Conservation (phyloP, 1,140 invertebrate genomes). For the Cotesia chilonis region DNA sequence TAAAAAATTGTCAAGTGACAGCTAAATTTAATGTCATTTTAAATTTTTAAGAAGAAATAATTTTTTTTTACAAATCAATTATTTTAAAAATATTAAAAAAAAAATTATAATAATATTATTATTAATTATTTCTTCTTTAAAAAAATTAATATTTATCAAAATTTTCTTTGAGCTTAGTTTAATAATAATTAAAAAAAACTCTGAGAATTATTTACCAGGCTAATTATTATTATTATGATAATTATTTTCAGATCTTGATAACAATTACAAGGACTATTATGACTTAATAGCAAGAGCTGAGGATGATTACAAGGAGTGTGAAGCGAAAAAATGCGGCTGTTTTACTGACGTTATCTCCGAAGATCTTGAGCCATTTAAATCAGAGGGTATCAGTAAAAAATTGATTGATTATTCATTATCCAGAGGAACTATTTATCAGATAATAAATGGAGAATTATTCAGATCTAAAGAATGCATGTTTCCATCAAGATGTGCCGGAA, state of each 20-base stretch:
- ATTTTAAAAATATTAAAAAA: no score
- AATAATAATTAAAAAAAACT: no score
- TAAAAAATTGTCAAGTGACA: no score
- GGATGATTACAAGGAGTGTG: slow-evolving; percentile 47
- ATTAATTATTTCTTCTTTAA: neutral
- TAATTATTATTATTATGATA: no score
- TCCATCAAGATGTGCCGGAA: slow-evolving; percentile 86
- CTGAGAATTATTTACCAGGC: no score
- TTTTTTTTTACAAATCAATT: no score
- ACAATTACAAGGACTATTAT: slow-evolving; percentile 50
- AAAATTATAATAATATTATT: neutral
- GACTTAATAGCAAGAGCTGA: slow-evolving; percentile 49
- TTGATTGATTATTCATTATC: slow-evolving; percentile 70
- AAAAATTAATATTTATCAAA: no score
- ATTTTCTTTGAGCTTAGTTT: no score
- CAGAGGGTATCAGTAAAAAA: slow-evolving; percentile 73
- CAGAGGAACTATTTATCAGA: slow-evolving; percentile 86
- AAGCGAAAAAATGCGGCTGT: slow-evolving; percentile 69
- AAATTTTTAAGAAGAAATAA: no score
- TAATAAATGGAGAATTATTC: slow-evolving; percentile 83
- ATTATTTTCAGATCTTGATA: slow-evolving; percentile 45
- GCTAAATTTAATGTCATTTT: no score
- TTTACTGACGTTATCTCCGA: slow-evolving; percentile 71
- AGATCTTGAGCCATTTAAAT: slow-evolving; percentile 76
- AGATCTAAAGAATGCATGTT: slow-evolving; percentile 89